These are phyloP conservation scores for Apodemia mormo DNA, from an alignment of 2,888 invertebrate species.

Conservation along the genomic window DNA sequence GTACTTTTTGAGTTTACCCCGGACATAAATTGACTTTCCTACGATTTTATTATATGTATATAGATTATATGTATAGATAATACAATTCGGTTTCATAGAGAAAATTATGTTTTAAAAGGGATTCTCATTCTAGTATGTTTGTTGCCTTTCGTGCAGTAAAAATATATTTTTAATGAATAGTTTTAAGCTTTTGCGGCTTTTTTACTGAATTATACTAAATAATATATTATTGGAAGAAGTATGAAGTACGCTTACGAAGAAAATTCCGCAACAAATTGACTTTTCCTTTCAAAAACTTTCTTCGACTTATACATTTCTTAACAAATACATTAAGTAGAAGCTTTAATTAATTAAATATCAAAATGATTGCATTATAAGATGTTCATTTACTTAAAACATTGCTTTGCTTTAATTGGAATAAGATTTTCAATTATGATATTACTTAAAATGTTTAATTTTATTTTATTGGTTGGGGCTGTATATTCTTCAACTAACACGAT, in stretches of 20 bases:
- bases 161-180: no score
- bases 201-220: conserved; percentile 48
- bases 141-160: no score
- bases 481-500: no score
- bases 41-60: no score
- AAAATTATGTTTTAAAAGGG: conserved; percentile 36
- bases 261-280: conserved; percentile 3
- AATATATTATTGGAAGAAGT: conserved; percentile 24
- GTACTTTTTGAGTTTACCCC: no score
- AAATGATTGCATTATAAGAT: neutral
- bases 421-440: no score
- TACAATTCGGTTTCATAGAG: conserved; percentile 50
- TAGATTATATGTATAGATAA: conserved; percentile 35
- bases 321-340: neutral
- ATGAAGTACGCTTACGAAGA: conserved; percentile 13
- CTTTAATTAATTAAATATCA: conserved; percentile 13
- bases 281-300: conserved; percentile 5
- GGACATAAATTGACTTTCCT: no score
- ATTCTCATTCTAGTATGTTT: conserved; percentile 43
- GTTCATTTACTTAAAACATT: neutral
- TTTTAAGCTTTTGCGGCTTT: no score
- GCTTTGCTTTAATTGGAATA: neutral
- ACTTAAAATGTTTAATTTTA: no score
- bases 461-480: no score
- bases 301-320: neutral